These are phyloP conservation scores for Tenualosa ilisha DNA, from an alignment of 2,797 vertebrate species.

Conservation along the genomic window DNA sequence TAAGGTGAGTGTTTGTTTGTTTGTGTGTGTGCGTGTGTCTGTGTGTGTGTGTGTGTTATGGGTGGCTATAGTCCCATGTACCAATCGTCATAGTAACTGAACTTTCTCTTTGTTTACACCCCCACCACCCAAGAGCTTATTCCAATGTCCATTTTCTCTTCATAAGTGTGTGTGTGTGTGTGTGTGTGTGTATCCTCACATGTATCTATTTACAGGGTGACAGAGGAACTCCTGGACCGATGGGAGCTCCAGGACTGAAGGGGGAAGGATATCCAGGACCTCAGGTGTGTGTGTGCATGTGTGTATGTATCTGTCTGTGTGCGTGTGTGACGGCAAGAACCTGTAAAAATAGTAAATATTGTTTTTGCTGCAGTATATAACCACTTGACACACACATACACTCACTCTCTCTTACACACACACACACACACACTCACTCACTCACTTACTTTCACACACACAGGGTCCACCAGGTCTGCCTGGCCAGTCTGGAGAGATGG, in stretches of 20 bases:
- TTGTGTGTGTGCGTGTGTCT: background rate
- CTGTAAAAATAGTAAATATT: too few relatives aligned
- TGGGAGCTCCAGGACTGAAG: slow-evolving; percentile 74
- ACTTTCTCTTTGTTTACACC: too few relatives aligned
- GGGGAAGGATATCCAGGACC: slow-evolving; percentile 78
- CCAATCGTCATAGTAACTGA: too few relatives aligned
- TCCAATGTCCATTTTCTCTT: too few relatives aligned
- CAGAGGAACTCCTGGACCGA: slow-evolving; percentile 65
- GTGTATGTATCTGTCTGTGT: background rate
- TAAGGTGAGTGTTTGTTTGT: slow-evolving; percentile 68
- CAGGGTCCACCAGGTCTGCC: slow-evolving; percentile 76
- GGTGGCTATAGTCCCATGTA: too few relatives aligned
- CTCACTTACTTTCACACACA: too few relatives aligned
- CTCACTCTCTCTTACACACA: too few relatives aligned
- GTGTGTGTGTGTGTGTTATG: background rate
- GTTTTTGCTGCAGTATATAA: too few relatives aligned
- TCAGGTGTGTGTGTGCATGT: slow-evolving; percentile 52
- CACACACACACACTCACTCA: too few relatives aligned
- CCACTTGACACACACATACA: too few relatives aligned
- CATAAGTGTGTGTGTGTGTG: background rate
- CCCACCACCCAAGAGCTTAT: too few relatives aligned
- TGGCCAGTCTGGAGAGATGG: slow-evolving; percentile 77
- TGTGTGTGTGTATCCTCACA: background rate
- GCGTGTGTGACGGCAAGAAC: background rate
- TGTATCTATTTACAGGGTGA: slow-evolving; percentile 20